Percentiles rank a stretch among this genome's conserved stretches.
These are phyloP conservation scores for Epicauta chinensis DNA, from an alignment of 1,140 invertebrate genomes.

Conservation along the genomic window DNA sequence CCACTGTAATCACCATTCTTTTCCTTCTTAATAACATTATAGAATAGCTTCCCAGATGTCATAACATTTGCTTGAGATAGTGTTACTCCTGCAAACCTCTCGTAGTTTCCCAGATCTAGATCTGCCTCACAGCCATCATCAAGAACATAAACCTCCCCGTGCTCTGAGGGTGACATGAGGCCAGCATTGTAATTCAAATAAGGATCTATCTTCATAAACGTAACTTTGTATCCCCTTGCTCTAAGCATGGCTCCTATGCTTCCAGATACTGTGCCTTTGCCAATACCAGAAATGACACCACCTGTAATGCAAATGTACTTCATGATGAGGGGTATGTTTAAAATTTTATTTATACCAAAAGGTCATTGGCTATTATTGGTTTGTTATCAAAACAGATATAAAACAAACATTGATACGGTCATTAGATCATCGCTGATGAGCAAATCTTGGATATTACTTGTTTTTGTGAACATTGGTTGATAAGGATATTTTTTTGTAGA, in stretches of 20 bases:
- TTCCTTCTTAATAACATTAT: slow-evolving; percentile 15
- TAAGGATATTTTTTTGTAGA: no score
- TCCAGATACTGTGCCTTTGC: neutral
- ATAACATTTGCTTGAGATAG: slow-evolving; percentile 15
- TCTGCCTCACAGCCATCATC: slow-evolving; percentile 34
- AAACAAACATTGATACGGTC: no score
- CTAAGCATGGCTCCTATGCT: slow-evolving; percentile 9
- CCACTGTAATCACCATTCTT: slow-evolving; percentile 30
- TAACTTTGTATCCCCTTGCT: slow-evolving; percentile 16
- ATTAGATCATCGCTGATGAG: no score
- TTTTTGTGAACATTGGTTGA: no score
- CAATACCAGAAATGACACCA: no score
- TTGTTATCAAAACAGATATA: no score
- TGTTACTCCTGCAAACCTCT: slow-evolving; percentile 23
- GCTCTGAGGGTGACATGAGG: slow-evolving; percentile 28
- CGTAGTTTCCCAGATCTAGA: slow-evolving; percentile 33
- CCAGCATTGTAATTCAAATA: slow-evolving; percentile 33
- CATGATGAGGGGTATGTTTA: no score
- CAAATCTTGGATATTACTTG: no score
- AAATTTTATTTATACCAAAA: no score
- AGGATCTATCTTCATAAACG: slow-evolving; percentile 26
- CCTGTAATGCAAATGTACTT: no score
- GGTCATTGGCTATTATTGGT: no score
- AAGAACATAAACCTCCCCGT: slow-evolving; percentile 30
- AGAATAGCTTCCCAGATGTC: slow-evolving; percentile 28